Conservation (phyloP, 2,888 invertebrate genomes). For the Metallyticus violacea region DNA sequence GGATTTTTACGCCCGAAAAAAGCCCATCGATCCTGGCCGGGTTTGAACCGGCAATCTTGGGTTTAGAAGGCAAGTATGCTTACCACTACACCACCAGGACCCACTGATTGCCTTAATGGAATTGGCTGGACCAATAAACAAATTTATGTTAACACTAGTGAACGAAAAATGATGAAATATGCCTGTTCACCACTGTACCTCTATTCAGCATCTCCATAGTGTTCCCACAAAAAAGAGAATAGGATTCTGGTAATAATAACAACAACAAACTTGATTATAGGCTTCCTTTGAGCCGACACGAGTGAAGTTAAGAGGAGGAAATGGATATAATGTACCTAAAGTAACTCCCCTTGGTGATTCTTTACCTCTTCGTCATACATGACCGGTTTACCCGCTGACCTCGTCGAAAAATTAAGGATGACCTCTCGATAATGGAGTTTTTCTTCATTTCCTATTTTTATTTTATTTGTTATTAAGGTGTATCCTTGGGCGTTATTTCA, state of each 20-base stretch:
- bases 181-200: background rate
- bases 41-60: too few relatives aligned
- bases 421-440: background rate
- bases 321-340: background rate
- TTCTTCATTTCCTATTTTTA: background rate
- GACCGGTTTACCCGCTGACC: background rate
- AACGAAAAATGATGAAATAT: background rate
- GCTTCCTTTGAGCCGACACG: background rate
- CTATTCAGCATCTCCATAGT: background rate
- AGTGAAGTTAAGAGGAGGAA: background rate
- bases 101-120: too few relatives aligned
- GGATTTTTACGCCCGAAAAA: too few relatives aligned
- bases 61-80: too few relatives aligned
- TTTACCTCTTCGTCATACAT: background rate
- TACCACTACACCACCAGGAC: too few relatives aligned
- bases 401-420: background rate
- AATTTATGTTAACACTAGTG: too few relatives aligned
- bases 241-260: background rate
- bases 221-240: background rate
- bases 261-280: background rate
- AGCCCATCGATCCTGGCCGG: too few relatives aligned
- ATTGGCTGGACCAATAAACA: too few relatives aligned
- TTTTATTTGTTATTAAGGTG: background rate
- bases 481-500: background rate
- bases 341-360: too few relatives aligned